Percentiles rank a stretch among this genome's conserved stretches.
These are phyloP conservation scores for Thomomys bottae DNA, from an alignment of 2,113 vertebrate genomes.

Conservation along the genomic window DNA sequence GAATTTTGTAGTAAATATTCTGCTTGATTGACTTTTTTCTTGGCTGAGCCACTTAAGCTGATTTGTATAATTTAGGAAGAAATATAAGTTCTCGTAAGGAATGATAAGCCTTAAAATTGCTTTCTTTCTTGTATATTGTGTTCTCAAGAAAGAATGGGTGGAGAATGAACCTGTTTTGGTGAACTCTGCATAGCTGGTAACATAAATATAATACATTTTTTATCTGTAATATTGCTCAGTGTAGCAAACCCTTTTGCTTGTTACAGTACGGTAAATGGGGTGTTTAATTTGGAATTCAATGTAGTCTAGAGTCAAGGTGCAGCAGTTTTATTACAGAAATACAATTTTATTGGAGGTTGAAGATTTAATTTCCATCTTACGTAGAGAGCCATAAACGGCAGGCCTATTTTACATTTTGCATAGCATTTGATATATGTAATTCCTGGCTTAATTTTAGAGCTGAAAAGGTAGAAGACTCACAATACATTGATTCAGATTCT, in stretches of 20 bases:
- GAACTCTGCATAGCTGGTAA: slow-evolving; percentile 70
- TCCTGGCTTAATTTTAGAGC: slow-evolving; percentile 73
- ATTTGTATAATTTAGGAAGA: slow-evolving; percentile 77
- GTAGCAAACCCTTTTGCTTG: slow-evolving; percentile 82
- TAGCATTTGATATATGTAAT: slow-evolving; percentile 73
- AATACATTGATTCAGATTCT: slow-evolving; percentile 59
- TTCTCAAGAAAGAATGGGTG: slow-evolving; percentile 47
- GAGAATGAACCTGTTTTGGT: slow-evolving; percentile 63
- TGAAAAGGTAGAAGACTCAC: slow-evolving; percentile 70
- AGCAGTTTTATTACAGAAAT: slow-evolving; percentile 85
- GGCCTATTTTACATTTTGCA: slow-evolving; percentile 79
- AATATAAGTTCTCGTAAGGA: slow-evolving; percentile 67
- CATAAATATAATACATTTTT: slow-evolving; percentile 75
- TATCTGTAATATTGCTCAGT: slow-evolving; percentile 79
- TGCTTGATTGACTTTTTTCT: slow-evolving; percentile 78
- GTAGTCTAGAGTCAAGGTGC: slow-evolving; percentile 85
- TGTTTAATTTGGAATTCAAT: slow-evolving; percentile 86
- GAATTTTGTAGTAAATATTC: slow-evolving; percentile 79
- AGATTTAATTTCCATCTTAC: slow-evolving; percentile 84
- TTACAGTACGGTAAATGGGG: slow-evolving; percentile 84
- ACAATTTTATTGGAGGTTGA: slow-evolving; percentile 84
- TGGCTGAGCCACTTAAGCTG: slow-evolving; percentile 66
- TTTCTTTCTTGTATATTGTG: slow-evolving; percentile 41
- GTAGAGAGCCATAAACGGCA: slow-evolving; percentile 65
- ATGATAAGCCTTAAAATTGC: slow-evolving; percentile 51